Percentiles rank a stretch among this genome's conserved stretches.
Evolutionary conservation across 2,113 vertebrate species (phyloP).

Genomic region (Crypturellus undulatus): DNA sequence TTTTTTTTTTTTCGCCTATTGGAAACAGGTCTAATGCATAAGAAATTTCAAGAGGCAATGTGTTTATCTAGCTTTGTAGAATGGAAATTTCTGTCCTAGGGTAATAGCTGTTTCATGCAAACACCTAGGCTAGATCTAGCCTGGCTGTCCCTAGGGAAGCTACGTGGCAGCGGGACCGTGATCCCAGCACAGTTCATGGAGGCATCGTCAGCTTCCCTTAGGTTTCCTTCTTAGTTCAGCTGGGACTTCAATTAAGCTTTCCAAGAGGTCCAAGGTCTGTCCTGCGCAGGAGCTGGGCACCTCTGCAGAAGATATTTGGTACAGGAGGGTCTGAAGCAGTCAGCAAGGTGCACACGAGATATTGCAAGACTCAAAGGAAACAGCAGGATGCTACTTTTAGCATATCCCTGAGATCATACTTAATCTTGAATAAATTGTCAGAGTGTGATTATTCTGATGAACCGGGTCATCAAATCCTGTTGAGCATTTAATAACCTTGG

Average conservation of each 20-base stretch:
- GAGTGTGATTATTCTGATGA: not conserved
- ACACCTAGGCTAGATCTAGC: not conserved
- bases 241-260: accelerated
- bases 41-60: not conserved
- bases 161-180: not conserved
- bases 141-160: not conserved
- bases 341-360: not conserved
- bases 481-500: not conserved
- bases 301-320: not conserved
- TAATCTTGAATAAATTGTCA: not conserved
- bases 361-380: not conserved
- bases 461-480: not conserved
- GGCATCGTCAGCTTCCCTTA: not conserved
- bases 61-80: not conserved
- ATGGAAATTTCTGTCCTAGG: not conserved
- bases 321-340: not conserved
- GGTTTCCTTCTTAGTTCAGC: not conserved
- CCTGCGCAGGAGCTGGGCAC: accelerated
- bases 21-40: not conserved
- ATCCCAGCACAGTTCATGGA: accelerated
- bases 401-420: not conserved
- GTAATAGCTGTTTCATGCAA: not conserved
- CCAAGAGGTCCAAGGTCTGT: not conserved
- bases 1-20: not conserved
- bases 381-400: conserved; percentile 4